Evolutionary conservation across 1,140 invertebrate genomes (phyloP).

Genomic region (Drosophila murphyi): DNA sequence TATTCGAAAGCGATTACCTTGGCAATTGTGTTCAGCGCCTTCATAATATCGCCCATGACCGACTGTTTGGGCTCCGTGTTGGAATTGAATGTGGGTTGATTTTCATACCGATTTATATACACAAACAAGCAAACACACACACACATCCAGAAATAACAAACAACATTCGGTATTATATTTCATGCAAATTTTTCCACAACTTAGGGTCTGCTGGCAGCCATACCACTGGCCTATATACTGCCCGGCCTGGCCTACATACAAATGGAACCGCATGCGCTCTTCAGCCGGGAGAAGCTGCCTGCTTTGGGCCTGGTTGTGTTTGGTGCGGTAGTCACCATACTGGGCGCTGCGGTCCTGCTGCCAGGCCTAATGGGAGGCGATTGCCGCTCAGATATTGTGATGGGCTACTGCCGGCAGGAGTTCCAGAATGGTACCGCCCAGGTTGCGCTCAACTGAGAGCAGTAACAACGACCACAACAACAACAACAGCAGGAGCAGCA

Average conservation of each 20-base stretch:
- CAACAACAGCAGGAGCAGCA: neutral
- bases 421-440: slow-evolving; percentile 59
- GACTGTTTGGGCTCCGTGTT: slow-evolving; percentile 94
- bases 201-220: slow-evolving; percentile 93
- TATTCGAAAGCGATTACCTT: slow-evolving; percentile 88
- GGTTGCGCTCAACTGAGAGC: slow-evolving; percentile 45
- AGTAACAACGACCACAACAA: neutral
- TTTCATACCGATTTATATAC: neutral
- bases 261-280: slow-evolving; percentile 89
- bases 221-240: slow-evolving; percentile 93
- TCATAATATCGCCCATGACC: slow-evolving; percentile 92
- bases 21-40: slow-evolving; percentile 89
- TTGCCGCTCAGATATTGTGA: slow-evolving; percentile 80
- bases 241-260: slow-evolving; percentile 92
- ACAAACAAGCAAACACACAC: slow-evolving; percentile 5
- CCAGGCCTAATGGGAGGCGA: slow-evolving; percentile 78
- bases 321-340: slow-evolving; percentile 89
- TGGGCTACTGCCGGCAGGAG: slow-evolving; percentile 82
- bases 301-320: slow-evolving; percentile 90
- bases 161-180: slow-evolving; percentile 29
- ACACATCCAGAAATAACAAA: slow-evolving; percentile 4
- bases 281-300: slow-evolving; percentile 90
- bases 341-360: slow-evolving; percentile 85
- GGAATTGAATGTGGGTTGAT: slow-evolving; percentile 91
- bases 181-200: slow-evolving; percentile 55